Percentiles rank a stretch among this genome's conserved stretches.
These are phyloP conservation scores for Sebastes trivittatus DNA, from an alignment of 2,797 vertebrate genomes.

Conservation along the genomic window DNA sequence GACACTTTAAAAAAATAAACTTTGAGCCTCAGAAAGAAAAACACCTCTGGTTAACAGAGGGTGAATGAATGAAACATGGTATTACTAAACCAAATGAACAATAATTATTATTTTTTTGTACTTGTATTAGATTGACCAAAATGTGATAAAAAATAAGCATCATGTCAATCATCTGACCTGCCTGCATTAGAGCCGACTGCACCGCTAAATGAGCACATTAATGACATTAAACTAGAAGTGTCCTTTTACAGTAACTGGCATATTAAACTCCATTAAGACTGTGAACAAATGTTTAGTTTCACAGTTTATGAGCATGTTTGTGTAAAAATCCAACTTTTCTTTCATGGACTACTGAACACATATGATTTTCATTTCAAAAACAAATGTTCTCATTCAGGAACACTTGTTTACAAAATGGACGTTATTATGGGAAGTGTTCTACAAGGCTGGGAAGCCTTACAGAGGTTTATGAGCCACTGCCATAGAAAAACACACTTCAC, in stretches of 20 bases:
- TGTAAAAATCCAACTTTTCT: slow-evolving; percentile 15
- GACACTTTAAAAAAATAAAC: slow-evolving; percentile 86
- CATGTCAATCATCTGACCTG: background rate
- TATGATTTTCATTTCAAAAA: slow-evolving; percentile 12
- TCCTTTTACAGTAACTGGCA: background rate
- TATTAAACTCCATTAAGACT: slow-evolving; percentile 10
- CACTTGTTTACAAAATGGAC: slow-evolving; percentile 6
- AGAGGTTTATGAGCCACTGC: background rate
- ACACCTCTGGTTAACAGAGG: slow-evolving; percentile 56
- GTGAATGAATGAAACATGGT: slow-evolving; percentile 44
- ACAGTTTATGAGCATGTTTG: slow-evolving; percentile 21
- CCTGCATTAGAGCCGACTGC: background rate
- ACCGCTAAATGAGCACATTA: background rate
- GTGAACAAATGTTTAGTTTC: slow-evolving; percentile 44
- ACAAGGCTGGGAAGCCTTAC: background rate
- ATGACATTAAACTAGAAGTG: background rate
- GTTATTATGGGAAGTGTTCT: background rate
- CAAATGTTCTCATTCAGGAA: background rate
- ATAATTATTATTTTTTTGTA: slow-evolving; percentile 34
- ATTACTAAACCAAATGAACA: slow-evolving; percentile 55
- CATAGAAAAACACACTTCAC: background rate
- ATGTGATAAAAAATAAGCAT: slow-evolving; percentile 6
- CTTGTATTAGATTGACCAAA: slow-evolving; percentile 4
- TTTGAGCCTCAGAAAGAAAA: slow-evolving; percentile 59
- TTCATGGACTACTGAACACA: background rate